These are phyloP conservation scores for Thera obeliscata DNA, from an alignment of 2,888 invertebrate species.

Conservation along the genomic window DNA sequence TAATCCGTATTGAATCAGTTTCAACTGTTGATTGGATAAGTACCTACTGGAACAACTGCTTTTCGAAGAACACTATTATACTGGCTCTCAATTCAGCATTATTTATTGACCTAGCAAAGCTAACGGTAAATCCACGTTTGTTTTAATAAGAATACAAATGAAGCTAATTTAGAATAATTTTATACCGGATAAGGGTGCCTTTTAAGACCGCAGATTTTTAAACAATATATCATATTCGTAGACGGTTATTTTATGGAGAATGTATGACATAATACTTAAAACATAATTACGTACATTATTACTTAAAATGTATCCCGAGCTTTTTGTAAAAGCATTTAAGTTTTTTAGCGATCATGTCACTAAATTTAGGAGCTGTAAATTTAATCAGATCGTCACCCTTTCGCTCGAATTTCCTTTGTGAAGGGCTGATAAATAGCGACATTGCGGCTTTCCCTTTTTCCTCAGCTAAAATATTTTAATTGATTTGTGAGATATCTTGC, in stretches of 20 bases:
- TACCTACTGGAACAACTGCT: constrained; percentile 4
- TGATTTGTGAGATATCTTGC: not conserved
- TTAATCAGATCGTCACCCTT: not conserved
- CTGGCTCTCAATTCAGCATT: constrained; percentile 18
- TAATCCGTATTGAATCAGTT: constrained; percentile 11
- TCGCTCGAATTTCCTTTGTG: not conserved
- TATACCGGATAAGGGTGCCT: no score
- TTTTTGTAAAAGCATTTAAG: not conserved
- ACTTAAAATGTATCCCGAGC: not conserved
- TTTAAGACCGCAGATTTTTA: no score
- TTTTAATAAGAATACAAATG: no score
- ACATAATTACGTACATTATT: no score
- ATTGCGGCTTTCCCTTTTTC: not conserved
- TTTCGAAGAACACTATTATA: not conserved
- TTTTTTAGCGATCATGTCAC: not conserved
- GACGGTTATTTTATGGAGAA: no score
- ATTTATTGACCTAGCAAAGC: constrained; percentile 16
- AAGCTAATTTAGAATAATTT: no score
- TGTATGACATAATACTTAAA: no score
- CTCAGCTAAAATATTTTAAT: not conserved
- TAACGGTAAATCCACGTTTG: constrained; percentile 1
- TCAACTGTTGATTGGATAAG: constrained; percentile 29
- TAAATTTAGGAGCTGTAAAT: not conserved
- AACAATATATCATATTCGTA: no score
- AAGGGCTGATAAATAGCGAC: not conserved